Conservation (phyloP, 1,140 invertebrate genomes). For the Coenobita brevimanus region DNA sequence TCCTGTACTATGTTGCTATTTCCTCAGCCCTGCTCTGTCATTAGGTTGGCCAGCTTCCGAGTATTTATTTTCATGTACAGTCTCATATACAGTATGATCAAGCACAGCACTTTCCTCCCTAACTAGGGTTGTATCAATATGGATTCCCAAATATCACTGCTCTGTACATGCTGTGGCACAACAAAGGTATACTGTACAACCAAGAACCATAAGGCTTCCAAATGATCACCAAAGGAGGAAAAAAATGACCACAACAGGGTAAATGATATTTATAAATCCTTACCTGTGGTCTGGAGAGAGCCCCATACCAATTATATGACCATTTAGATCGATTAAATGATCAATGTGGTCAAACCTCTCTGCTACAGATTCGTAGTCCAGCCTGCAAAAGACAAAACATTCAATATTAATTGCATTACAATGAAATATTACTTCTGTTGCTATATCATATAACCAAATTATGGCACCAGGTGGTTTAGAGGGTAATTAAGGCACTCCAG, state of each 20-base stretch:
- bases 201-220: too few relatives aligned
- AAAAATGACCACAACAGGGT: too few relatives aligned
- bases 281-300: conserved; percentile 89
- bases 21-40: background rate
- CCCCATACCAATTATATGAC: conserved; percentile 92
- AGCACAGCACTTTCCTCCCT: background rate
- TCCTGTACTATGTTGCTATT: background rate
- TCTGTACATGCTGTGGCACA: background rate
- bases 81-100: background rate
- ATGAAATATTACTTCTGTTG: background rate
- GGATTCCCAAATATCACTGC: background rate
- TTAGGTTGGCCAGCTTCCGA: background rate
- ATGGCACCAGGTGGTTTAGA: too few relatives aligned
- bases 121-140: background rate
- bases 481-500: too few relatives aligned
- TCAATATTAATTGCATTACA: background rate
- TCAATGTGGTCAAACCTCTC: conserved; percentile 86
- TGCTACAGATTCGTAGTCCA: conserved; percentile 81
- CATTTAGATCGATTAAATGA: conserved; percentile 89
- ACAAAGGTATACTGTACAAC: background rate
- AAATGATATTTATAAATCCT: too few relatives aligned
- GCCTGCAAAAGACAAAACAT: conserved; percentile 75
- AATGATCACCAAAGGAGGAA: too few relatives aligned
- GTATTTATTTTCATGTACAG: background rate
- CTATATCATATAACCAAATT: too few relatives aligned